These are phyloP conservation scores for Contarinia nasturtii DNA, from an alignment of 1,140 invertebrate genomes.

Conservation along the genomic window DNA sequence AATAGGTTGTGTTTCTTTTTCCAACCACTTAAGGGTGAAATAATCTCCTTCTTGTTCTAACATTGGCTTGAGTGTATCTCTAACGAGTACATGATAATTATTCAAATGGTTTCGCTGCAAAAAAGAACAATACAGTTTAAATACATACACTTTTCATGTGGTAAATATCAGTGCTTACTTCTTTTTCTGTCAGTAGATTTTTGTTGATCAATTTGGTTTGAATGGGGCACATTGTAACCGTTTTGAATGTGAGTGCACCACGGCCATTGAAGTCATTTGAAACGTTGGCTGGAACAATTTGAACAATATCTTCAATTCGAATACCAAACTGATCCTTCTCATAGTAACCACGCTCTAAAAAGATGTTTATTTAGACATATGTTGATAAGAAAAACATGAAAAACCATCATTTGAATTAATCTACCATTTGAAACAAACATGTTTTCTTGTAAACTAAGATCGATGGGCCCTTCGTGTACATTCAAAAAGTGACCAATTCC, in stretches of 20 bases:
- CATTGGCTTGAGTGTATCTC: constrained; percentile 48
- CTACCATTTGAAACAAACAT: constrained; percentile 93
- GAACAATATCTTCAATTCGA: constrained; percentile 79
- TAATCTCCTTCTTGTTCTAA: constrained; percentile 37
- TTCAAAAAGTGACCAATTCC: constrained; percentile 90
- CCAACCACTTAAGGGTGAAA: constrained; percentile 53
- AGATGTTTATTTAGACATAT: no score
- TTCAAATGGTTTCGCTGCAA: constrained; percentile 52
- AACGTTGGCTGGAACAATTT: constrained; percentile 37
- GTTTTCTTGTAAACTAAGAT: constrained; percentile 65
- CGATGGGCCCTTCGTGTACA: constrained; percentile 86
- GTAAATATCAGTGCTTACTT: constrained; percentile 32
- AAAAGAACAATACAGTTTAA: no score
- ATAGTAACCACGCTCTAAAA: constrained; percentile 71
- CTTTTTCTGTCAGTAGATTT: constrained; percentile 54
- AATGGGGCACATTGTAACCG: constrained; percentile 84
- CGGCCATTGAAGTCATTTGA: constrained; percentile 49
- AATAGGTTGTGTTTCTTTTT: constrained; percentile 47
- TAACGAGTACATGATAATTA: constrained; percentile 52
- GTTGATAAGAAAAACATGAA: no score
- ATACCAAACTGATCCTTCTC: constrained; percentile 77
- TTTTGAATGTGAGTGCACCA: constrained; percentile 75
- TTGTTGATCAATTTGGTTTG: constrained; percentile 71
- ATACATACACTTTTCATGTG: constrained; percentile 3
- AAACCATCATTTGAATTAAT: no score